Conservation (phyloP, 92 coral and sea anemone genomes). For the Palythoa heliodiscus region DNA sequence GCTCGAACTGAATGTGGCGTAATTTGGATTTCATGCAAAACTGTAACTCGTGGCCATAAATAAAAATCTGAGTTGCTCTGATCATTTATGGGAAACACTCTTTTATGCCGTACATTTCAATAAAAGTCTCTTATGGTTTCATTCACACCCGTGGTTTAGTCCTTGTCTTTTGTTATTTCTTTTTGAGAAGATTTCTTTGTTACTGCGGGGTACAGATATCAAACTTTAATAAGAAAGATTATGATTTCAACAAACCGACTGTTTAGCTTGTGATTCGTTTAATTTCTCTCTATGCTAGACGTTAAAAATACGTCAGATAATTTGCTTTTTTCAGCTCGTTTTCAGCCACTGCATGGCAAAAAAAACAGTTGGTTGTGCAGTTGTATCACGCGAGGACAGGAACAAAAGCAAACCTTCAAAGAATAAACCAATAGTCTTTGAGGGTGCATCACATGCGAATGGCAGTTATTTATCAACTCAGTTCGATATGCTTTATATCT, state of each 20-base stretch:
- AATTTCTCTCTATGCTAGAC: not conserved
- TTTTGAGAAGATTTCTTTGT: not conserved
- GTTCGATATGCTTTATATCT: too few species aligned
- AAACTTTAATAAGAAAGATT: not conserved
- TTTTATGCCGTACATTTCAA: not conserved
- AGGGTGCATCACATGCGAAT: too few species aligned
- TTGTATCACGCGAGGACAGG: too few species aligned
- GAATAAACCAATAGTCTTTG: too few species aligned
- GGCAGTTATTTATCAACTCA: too few species aligned
- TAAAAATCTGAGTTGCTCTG: not conserved
- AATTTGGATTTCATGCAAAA: not conserved
- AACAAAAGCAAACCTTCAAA: too few species aligned
- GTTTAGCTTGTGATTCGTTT: not conserved
- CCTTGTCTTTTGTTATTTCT: not conserved
- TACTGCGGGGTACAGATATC: not conserved
- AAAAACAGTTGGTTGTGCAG: too few species aligned
- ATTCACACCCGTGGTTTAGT: not conserved
- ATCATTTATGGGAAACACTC: not conserved
- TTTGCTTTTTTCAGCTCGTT: too few species aligned
- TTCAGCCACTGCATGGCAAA: too few species aligned
- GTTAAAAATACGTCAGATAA: too few species aligned
- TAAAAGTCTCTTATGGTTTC: not conserved
- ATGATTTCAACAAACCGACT: not conserved
- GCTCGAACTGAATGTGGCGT: not conserved
- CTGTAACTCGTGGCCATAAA: not conserved